A percentile compares a stretch with the other conserved stretches of the same genome.
These are phyloP conservation scores for Morpho deidamia DNA, from an alignment of 2,888 invertebrate species.

Conservation along the genomic window DNA sequence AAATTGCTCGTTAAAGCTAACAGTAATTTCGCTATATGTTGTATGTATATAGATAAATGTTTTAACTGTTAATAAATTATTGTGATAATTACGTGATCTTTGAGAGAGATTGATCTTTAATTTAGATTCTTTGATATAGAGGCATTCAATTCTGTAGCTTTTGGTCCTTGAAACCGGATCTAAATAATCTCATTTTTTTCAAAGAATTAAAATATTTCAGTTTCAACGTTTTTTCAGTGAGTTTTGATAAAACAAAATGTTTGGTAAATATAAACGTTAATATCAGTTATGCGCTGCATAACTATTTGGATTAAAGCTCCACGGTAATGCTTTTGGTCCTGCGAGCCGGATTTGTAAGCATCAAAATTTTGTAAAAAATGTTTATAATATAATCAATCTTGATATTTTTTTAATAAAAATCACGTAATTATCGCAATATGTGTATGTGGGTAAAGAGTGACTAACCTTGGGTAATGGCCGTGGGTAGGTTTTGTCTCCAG, in stretches of 20 bases:
- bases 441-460: slow-evolving; percentile 17
- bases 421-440: not conserved
- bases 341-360: not conserved
- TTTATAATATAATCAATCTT: too few species aligned
- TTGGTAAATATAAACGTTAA: not conserved
- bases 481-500: slow-evolving; percentile 79
- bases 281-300: not conserved
- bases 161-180: too few species aligned
- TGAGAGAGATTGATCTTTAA: too few species aligned
- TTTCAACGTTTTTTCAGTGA: too few species aligned
- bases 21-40: not conserved
- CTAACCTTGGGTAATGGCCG: slow-evolving; percentile 27
- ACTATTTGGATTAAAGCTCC: not conserved
- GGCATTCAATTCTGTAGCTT: too few species aligned
- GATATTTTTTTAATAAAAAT: not conserved
- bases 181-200: too few species aligned
- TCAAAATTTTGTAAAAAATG: not conserved
- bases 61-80: not conserved
- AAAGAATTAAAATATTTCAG: too few species aligned
- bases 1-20: slow-evolving; percentile 2
- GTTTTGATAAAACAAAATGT: too few species aligned
- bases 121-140: too few species aligned
- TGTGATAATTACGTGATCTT: slow-evolving; percentile 9
- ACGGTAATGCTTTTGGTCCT: not conserved
- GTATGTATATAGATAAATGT: not conserved